Base-by-base conservation (phyloP, 2,797 vertebrate genomes). In the Cephalopachus bancanus region DNA sequence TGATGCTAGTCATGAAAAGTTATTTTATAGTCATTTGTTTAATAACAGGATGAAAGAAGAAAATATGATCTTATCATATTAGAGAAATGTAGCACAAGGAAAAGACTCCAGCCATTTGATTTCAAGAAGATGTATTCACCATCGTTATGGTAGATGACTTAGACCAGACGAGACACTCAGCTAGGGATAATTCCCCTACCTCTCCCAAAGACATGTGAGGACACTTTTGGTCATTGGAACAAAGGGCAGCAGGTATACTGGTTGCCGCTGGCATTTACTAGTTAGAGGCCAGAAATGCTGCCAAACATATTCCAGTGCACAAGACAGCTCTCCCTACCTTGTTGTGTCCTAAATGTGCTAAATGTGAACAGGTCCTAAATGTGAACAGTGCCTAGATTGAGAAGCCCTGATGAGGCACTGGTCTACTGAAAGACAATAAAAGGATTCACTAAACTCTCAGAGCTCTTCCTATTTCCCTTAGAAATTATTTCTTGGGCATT, bases 201-300 rank as follows among this genome's bases (percentile, higher is more conserved):
- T 5, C 55, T 17, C 9, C 7, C 16, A 12, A 20, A 10, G 20
- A 69, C 3, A 79, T 7, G 10, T 30, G 26, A 24, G 86, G 26
- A 93, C 20, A 51, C 24, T 67, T 78, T 67, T 51, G 14, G 11
- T 72, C 84, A 10, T 76, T 17, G 64, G 7, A 62, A 19, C 6
- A 17, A 11, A 3, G 10, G 30, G 3, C 1, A 69, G 1, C 11
- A 0, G 5, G 7, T 10, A 4, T 28, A 64, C 2, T 26, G 9
- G 19, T 7, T 78, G 44, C 5, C 55, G 53, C n/a, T 57, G 71
- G 24, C 17, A 17, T 49, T 24, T 30, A 59, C 16, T 24, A 37
- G 0, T 4, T 24, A 75, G n/a, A 91, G 6, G 17, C 4, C 10
- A 57, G 9, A 89, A 30, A 37, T 26, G 37, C 19, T 51, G 7